phyloP scores from a whole-genome alignment of 2,888 invertebrate species.

The Pogonocherus hispidulus region DNA sequence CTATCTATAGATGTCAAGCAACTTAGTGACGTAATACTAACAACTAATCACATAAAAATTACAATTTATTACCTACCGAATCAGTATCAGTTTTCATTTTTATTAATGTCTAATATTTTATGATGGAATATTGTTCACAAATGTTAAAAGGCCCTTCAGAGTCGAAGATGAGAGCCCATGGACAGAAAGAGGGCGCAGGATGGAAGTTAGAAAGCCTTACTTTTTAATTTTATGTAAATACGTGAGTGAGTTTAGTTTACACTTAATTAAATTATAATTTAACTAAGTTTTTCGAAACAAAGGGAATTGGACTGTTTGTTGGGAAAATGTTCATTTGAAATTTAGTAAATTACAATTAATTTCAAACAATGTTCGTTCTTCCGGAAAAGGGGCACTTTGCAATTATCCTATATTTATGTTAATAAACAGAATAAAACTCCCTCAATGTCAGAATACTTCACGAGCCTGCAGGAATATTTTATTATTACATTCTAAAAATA shows the following conservation, averaged over 20 bases:
- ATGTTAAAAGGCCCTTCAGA: slow-evolving; percentile 1
- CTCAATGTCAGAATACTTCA: too few species aligned
- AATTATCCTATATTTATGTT: not conserved
- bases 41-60: too few species aligned
- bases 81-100: too few species aligned
- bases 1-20: too few species aligned
- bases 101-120: too few species aligned
- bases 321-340: slow-evolving; percentile 15
- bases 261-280: slow-evolving; percentile 29
- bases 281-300: slow-evolving; percentile 30
- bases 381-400: not conserved
- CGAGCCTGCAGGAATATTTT: too few species aligned
- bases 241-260: slow-evolving; percentile 6
- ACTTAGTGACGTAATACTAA: too few species aligned
- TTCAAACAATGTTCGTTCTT: not conserved
- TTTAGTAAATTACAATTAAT: slow-evolving; percentile 22
- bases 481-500: too few species aligned
- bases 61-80: too few species aligned
- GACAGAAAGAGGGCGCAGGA: too few species aligned
- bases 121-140: slow-evolving; percentile 10
- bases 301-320: slow-evolving; percentile 23
- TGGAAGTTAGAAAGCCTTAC: slow-evolving; percentile 27
- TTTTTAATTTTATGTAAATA: slow-evolving; percentile 30
- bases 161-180: slow-evolving; percentile 14
- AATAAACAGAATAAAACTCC: not conserved